Evolutionary conservation across 2,113 vertebrate genomes (phyloP).

Genomic region (Neogobius melanostomus): DNA sequence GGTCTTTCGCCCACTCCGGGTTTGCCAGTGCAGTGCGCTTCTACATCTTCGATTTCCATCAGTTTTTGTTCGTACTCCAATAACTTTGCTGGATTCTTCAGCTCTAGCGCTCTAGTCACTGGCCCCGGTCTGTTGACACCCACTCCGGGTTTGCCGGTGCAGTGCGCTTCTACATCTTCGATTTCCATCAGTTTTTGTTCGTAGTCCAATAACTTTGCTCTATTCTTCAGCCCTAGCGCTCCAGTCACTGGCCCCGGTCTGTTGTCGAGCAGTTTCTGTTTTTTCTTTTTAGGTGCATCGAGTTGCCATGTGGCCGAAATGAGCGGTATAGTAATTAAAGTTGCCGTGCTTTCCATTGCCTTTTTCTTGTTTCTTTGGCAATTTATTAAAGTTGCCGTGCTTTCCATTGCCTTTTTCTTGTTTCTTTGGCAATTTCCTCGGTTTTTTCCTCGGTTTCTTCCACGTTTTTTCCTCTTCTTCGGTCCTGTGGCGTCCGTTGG

Average conservation of each 20-base stretch:
- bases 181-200: neutral
- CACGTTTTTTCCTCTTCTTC: neutral
- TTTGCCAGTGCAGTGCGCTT: neutral
- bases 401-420: neutral
- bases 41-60: neutral
- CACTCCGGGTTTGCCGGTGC: too few relatives aligned
- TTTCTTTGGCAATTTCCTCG: too few relatives aligned
- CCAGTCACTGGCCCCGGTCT: too few relatives aligned
- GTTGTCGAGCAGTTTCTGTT: neutral
- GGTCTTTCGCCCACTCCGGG: too few relatives aligned
- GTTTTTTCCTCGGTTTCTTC: neutral
- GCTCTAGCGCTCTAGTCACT: neutral
- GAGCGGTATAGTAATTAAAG: too few relatives aligned
- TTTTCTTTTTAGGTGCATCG: too few relatives aligned
- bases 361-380: neutral
- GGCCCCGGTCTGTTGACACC: neutral
- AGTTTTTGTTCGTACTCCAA: neutral
- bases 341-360: neutral
- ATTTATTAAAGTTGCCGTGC: too few relatives aligned
- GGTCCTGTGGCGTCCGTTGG: neutral
- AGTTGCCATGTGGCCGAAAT: too few relatives aligned
- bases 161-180: neutral
- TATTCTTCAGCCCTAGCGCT: too few relatives aligned
- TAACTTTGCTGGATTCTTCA: neutral
- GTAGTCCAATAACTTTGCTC: neutral